These are phyloP conservation scores for Oplegnathus fasciatus DNA, from an alignment of 2,113 vertebrate genomes.

Conservation along the genomic window DNA sequence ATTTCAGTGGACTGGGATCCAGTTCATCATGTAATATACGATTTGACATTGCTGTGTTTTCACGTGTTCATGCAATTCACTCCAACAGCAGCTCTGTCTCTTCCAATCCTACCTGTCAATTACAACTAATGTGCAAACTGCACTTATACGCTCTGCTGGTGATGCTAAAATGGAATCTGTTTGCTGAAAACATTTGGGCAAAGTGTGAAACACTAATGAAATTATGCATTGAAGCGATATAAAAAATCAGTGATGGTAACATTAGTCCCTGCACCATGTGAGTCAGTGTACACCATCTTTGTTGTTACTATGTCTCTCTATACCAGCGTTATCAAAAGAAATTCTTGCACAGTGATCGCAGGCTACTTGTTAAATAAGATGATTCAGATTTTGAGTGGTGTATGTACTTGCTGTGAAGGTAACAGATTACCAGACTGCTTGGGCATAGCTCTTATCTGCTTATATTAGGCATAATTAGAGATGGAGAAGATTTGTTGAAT, in stretches of 20 bases:
- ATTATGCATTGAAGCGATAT: background rate
- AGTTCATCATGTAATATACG: background rate
- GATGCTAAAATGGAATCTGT: constrained; percentile 11
- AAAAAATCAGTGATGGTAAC: background rate
- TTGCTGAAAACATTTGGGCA: constrained; percentile 13
- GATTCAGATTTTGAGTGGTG: constrained; percentile 36
- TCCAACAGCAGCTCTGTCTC: constrained; percentile 1
- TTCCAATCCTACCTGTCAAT: background rate
- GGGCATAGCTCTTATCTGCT: constrained; percentile 65
- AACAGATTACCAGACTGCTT: constrained; percentile 52
- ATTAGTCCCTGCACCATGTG: background rate
- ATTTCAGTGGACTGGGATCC: background rate
- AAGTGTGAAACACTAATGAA: constrained; percentile 6
- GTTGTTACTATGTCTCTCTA: background rate
- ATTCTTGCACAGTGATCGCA: constrained; percentile 7
- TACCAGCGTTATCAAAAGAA: background rate
- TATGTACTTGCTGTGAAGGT: constrained; percentile 11
- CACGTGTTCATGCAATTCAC: background rate
- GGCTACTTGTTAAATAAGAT: constrained; percentile 8
- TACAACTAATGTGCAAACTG: constrained; percentile 8
- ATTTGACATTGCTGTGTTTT: background rate
- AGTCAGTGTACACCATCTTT: background rate
- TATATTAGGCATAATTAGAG: constrained; percentile 72
- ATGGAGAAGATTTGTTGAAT: constrained; percentile 74
- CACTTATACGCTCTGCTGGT: background rate